These are phyloP conservation scores for Sitodiplosis mosellana DNA, from an alignment of 1,140 invertebrate species.

Conservation along the genomic window DNA sequence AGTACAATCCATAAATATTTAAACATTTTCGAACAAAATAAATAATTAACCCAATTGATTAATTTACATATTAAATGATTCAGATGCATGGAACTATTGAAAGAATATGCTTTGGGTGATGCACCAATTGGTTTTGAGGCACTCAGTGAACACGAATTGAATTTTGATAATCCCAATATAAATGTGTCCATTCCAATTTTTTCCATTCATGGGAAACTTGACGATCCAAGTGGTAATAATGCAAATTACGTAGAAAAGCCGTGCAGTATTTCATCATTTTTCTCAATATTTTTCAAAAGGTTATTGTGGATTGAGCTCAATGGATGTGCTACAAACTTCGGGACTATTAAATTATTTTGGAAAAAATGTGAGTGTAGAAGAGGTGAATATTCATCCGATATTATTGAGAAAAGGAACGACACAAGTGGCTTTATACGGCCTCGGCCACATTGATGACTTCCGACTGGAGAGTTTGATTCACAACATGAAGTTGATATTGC, in stretches of 20 bases:
- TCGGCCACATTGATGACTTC: slow-evolving; percentile 87
- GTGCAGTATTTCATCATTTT: too few relatives aligned
- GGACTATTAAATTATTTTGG: slow-evolving; percentile 88
- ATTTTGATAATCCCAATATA: slow-evolving; percentile 90
- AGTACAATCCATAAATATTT: not conserved
- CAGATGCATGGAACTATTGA: slow-evolving; percentile 29
- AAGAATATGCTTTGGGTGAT: slow-evolving; percentile 33
- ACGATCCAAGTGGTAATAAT: slow-evolving; percentile 70
- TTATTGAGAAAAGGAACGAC: slow-evolving; percentile 72
- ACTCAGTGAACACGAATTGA: slow-evolving; percentile 62
- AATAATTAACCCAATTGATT: slow-evolving; percentile 1
- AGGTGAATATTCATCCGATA: slow-evolving; percentile 65
- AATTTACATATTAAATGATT: slow-evolving; percentile 11
- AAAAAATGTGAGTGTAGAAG: slow-evolving; percentile 57
- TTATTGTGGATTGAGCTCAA: slow-evolving; percentile 32
- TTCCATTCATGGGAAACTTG: slow-evolving; percentile 89
- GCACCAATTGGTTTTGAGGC: slow-evolving; percentile 46
- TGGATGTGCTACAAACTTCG: slow-evolving; percentile 69
- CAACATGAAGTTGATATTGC: slow-evolving; percentile 56
- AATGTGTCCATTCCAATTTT: slow-evolving; percentile 81
- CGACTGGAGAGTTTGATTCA: slow-evolving; percentile 61
- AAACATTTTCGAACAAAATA: too few relatives aligned
- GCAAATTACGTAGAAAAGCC: too few relatives aligned
- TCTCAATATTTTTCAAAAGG: not conserved
- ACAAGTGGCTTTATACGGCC: slow-evolving; percentile 78